Conservation (phyloP, 2,113 vertebrate species). For the Chlorodrepanis virens region DNA sequence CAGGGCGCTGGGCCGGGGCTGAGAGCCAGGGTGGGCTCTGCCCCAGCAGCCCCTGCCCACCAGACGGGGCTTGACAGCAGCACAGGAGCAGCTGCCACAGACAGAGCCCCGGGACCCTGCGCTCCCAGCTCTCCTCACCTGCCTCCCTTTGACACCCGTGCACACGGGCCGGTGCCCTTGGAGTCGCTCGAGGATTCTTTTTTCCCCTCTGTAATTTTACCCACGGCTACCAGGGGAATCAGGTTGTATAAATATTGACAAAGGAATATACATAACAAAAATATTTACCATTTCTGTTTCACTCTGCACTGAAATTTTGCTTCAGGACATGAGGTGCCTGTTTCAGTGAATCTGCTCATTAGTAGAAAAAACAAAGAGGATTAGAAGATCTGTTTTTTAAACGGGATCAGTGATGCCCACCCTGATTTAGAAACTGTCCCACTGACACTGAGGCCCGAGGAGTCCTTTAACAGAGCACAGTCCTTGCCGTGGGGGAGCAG, state of each 20-base stretch:
- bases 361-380: background rate
- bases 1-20: fast-evolving
- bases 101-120: fast-evolving
- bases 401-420: background rate
- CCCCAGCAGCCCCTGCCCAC: background rate
- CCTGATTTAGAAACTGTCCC: background rate
- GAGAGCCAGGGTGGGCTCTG: background rate
- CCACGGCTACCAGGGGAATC: background rate
- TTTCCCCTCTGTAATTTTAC: background rate
- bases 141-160: background rate
- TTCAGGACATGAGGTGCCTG: background rate
- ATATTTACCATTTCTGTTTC: background rate
- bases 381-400: background rate
- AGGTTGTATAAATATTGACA: background rate
- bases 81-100: fast-evolving
- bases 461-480: background rate
- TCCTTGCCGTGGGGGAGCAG: background rate
- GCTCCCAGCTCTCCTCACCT: fast-evolving
- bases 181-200: background rate
- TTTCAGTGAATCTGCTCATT: background rate
- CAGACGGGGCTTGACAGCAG: background rate
- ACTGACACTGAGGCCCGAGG: background rate
- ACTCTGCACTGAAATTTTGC: background rate
- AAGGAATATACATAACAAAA: background rate
- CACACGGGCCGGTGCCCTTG: fast-evolving